phyloP scores from a whole-genome alignment of 2,888 invertebrate species.

The Phorcus lineatus region DNA sequence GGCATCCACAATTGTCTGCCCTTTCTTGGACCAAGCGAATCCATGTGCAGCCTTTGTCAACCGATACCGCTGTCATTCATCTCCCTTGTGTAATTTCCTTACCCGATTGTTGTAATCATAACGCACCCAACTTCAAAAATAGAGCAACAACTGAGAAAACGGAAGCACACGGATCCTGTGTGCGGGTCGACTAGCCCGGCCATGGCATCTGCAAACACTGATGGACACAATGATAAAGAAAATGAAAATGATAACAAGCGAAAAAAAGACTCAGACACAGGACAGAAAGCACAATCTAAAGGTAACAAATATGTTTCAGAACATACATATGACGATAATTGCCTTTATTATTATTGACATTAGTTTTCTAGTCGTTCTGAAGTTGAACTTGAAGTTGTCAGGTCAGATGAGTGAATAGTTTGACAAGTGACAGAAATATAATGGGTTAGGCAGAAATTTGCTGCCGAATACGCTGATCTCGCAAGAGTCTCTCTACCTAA shows the following conservation, averaged over 20 bases:
- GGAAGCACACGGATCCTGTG: constrained; percentile 65
- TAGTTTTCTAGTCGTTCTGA: no score
- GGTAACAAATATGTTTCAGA: not conserved
- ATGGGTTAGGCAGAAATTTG: no score
- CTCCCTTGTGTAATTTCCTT: no score
- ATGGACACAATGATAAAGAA: not conserved
- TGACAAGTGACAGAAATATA: no score
- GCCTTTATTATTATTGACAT: no score
- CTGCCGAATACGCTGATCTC: no score
- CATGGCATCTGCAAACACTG: constrained; percentile 27
- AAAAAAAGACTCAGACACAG: constrained; percentile 29
- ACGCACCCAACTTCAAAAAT: constrained; percentile 48
- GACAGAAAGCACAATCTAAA: not conserved
- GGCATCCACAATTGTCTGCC: not conserved
- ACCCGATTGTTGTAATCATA: not conserved
- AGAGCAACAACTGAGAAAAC: constrained; percentile 59
- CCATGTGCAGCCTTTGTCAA: constrained; percentile 9
- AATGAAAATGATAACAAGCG: constrained; percentile 22
- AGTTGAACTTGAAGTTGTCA: no score
- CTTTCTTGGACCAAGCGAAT: not conserved
- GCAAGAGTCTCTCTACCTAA: no score
- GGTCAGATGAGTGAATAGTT: no score
- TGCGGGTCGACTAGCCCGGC: constrained; percentile 38
- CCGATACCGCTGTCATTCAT: not conserved
- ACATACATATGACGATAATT: no score